Conservation (phyloP, 1,140 invertebrate genomes). For the Ceratitis capitata region DNA sequence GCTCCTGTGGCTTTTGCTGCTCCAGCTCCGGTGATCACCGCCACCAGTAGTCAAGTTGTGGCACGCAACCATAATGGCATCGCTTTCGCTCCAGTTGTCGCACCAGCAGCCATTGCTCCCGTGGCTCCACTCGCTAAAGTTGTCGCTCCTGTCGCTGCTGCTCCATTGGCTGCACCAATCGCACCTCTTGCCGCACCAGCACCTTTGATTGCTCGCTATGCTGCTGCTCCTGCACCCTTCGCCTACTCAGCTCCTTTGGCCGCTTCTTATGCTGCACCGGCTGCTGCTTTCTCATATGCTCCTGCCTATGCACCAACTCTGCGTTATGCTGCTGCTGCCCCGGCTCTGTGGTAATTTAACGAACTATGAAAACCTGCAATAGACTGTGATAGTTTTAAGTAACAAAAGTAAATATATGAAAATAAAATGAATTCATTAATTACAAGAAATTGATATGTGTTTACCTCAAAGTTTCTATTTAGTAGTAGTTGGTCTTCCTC, state of each 20-base stretch:
- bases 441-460: too few relatives aligned
- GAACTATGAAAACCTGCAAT: too few relatives aligned
- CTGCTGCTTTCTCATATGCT: constrained; percentile 29
- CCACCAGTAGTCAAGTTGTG: constrained; percentile 66
- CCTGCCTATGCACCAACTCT: constrained; percentile 25
- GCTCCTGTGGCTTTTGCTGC: constrained; percentile 51
- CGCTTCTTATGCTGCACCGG: constrained; percentile 28
- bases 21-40: constrained; percentile 63
- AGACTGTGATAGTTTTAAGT: too few relatives aligned
- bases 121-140: constrained; percentile 43
- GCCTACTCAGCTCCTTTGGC: constrained; percentile 39
- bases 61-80: constrained; percentile 66
- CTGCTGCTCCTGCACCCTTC: constrained; percentile 43
- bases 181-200: constrained; percentile 44
- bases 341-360: background rate
- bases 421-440: too few relatives aligned
- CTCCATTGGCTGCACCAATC: constrained; percentile 8
- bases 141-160: constrained; percentile 42
- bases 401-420: too few relatives aligned
- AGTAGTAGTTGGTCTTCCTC: too few relatives aligned
- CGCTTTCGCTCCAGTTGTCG: constrained; percentile 53
- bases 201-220: constrained; percentile 37
- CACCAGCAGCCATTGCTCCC: constrained; percentile 37
- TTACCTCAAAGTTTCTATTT: too few relatives aligned
- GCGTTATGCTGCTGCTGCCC: constrained; percentile 38